Conservation (phyloP, 2,113 vertebrate genomes). For the Cyanoramphus novaezelandiae region DNA sequence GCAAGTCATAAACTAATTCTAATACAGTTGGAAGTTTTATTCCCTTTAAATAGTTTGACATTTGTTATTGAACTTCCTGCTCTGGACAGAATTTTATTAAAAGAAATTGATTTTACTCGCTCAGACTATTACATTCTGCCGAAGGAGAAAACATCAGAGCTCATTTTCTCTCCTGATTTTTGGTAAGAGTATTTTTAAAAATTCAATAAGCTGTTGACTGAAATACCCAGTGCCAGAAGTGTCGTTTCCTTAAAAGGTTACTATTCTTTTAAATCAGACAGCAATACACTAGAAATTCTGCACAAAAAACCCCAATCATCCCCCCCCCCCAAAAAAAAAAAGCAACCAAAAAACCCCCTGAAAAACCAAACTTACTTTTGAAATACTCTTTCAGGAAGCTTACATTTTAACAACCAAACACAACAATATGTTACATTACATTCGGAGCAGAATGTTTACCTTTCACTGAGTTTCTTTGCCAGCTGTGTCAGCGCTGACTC, state of each 20-base stretch:
- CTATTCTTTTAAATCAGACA: not conserved
- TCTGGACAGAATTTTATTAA: slow-evolving; percentile 39
- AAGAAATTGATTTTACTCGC: slow-evolving; percentile 38
- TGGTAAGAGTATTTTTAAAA: not conserved
- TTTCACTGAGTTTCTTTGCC: slow-evolving; percentile 59
- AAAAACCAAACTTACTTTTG: not conserved
- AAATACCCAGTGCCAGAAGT: not conserved
- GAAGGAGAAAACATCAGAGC: slow-evolving; percentile 1
- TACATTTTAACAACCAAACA: slow-evolving; percentile 29
- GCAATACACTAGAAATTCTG: not conserved
- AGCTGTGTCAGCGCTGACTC: slow-evolving; percentile 54
- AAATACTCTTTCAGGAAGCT: slow-evolving; percentile 33
- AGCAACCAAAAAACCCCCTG: not conserved
- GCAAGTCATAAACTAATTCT: not conserved
- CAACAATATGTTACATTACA: slow-evolving; percentile 48
- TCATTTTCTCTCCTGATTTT: not conserved
- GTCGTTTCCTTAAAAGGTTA: not conserved
- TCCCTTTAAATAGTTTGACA: not conserved
- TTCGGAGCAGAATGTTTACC: slow-evolving; percentile 55
- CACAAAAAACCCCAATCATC: not conserved
- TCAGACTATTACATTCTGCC: not conserved
- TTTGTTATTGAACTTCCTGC: slow-evolving; percentile 35
- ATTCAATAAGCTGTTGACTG: not conserved
- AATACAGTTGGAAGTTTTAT: not conserved
- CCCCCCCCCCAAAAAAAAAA: not conserved